Conservation (phyloP, 2,113 vertebrate species). For the Dunckerocampus dactyliophorus region DNA sequence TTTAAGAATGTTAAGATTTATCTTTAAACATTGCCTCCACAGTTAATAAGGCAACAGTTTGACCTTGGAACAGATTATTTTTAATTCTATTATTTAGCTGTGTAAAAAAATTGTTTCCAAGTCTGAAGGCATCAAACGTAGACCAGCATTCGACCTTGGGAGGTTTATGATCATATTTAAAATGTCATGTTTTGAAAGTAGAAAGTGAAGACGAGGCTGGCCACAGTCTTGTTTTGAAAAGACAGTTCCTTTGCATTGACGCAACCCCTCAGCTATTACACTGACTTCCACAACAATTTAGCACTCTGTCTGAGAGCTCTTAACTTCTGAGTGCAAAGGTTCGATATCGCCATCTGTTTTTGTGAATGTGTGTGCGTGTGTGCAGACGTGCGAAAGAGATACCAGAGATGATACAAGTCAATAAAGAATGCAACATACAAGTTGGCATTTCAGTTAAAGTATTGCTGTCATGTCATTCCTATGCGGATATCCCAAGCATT, state of each 20-base stretch:
- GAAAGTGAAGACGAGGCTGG: not conserved
- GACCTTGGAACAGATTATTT: too few relatives aligned
- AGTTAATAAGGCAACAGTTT: too few relatives aligned
- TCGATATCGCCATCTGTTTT: conserved; percentile 26
- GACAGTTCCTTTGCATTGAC: conserved; percentile 17
- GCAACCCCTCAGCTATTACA: conserved; percentile 21
- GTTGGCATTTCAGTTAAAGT: not conserved
- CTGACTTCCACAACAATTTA: conserved; percentile 28
- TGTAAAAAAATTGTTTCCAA: too few relatives aligned
- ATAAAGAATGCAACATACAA: not conserved
- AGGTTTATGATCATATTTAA: not conserved
- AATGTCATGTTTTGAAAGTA: not conserved
- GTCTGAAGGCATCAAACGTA: too few relatives aligned
- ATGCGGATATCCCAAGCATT: not conserved
- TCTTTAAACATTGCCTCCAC: too few relatives aligned
- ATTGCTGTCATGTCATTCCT: not conserved
- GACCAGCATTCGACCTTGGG: not conserved
- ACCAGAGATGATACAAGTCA: not conserved
- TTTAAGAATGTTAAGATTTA: too few relatives aligned
- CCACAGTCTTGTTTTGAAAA: conserved; percentile 4
- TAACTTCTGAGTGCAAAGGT: conserved; percentile 30
- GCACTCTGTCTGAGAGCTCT: conserved; percentile 34
- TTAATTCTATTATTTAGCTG: too few relatives aligned
- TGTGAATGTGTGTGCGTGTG: conserved; percentile 3
- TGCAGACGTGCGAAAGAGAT: not conserved